Evolutionary conservation across 2,888 invertebrate genomes (phyloP), one percentile per base, ranked within the genome.

Genomic region (Polydrusus cervinus): DNA sequence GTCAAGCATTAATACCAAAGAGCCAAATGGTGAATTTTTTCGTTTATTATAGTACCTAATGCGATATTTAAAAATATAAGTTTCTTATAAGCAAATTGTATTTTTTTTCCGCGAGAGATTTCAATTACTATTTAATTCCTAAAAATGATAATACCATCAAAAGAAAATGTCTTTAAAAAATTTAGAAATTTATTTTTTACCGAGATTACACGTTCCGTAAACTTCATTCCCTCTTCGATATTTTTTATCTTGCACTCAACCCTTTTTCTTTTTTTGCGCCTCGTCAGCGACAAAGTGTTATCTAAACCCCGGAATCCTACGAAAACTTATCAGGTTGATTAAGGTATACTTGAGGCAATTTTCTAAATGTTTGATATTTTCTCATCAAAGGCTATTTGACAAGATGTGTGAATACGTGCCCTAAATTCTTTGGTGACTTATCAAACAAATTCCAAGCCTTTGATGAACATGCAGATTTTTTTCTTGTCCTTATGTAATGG

Each of bases 381-480:
- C 66, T 49, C 66, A 51, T 66, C 66, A 53, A 53, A 53, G 53
- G 53, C 53, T 30, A 53, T 64, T 18, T 43, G 45, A 45, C 64
- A 49, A 66, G 66, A 38, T 38, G 38, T 66, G 53, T 66, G 18
- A 30, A 53, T 49, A n/a, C 45, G 43, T 49, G 43, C 43, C 68
- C 45, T 43, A 43, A 68, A 57, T 68, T 68, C 68, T 57, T 45
- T 38, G n/a, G 30, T 55, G 13, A 25, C 45, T 45, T 68, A 51
- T 68, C 68, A 68, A 68, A 68, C 57, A 57, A 14, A 68, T 57
- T 45, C 57, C 49, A 13, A 11, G 30, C 20, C 57, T 57, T 68
- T 57, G 68, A 57, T 43, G 43, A 40, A 38, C 20, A 16, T 57
- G 66, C 47, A 51, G 34, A 34, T 34, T 7, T 25, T n/a, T n/a